Evolutionary conservation across 1,140 invertebrate genomes (phyloP).

Genomic region (Adoxophyes honmai): DNA sequence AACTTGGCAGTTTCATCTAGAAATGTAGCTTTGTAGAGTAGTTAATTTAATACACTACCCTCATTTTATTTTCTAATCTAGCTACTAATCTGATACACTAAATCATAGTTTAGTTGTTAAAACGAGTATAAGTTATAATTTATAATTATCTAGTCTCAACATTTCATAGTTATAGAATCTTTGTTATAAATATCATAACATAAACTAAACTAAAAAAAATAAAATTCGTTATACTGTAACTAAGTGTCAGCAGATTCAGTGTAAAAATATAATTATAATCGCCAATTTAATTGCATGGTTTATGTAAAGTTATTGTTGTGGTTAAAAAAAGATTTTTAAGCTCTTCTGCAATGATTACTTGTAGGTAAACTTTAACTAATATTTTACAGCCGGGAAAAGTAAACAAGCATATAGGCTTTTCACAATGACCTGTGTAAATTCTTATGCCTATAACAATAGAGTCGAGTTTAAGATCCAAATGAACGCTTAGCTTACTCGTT

Average conservation of each 20-base stretch:
- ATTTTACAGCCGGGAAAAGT: no score
- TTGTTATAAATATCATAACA: conserved; percentile 15
- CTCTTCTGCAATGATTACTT: no score
- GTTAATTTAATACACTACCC: not conserved
- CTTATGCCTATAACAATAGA: no score
- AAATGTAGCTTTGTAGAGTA: conserved; percentile 8
- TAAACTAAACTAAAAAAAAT: conserved; percentile 9
- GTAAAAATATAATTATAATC: conserved; percentile 14
- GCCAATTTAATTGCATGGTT: conserved; percentile 38
- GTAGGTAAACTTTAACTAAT: conserved; percentile 18
- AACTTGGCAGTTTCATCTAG: not conserved
- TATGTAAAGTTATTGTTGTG: conserved; percentile 49
- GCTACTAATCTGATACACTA: conserved; percentile 12
- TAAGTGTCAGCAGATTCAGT: conserved; percentile 29
- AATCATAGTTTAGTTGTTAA: conserved; percentile 11
- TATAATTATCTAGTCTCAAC: conserved; percentile 66
- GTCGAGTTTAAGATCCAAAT: no score
- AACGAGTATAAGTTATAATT: conserved; percentile 9
- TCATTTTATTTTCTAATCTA: conserved; percentile 10
- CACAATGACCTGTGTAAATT: no score
- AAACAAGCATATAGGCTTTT: no score
- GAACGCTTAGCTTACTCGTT: no score
- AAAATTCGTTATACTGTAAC: conserved; percentile 39
- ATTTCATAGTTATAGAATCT: conserved; percentile 50
- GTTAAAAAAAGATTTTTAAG: conserved; percentile 22